Evolutionary conservation across 2,113 vertebrate species (phyloP).

Genomic region (Carassius auratus): DNA sequence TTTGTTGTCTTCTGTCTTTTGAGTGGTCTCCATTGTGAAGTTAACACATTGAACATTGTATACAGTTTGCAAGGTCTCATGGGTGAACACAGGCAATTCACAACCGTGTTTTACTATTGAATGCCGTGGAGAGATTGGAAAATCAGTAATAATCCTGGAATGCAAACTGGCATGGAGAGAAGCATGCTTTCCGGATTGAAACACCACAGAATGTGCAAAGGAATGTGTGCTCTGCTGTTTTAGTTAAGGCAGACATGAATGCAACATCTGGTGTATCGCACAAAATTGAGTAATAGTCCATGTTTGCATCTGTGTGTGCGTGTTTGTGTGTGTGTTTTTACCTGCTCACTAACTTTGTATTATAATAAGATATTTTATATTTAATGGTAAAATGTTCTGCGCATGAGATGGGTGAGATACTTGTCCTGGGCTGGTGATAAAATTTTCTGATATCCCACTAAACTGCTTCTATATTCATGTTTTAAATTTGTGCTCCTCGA

Average conservation of each 20-base stretch:
- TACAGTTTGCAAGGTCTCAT: not conserved
- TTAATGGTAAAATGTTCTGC: not conserved
- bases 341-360: constrained; percentile 49
- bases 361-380: constrained; percentile 25
- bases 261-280: constrained; percentile 31
- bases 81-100: constrained; percentile 28
- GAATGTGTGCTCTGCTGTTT: constrained; percentile 31
- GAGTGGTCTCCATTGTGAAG: constrained; percentile 22
- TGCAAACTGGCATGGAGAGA: constrained; percentile 65
- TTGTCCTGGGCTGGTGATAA: not conserved
- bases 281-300: constrained; percentile 29
- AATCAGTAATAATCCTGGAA: constrained; percentile 66
- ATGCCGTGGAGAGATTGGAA: constrained; percentile 59
- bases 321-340: constrained; percentile 13
- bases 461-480: constrained; percentile 14
- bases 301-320: constrained; percentile 29
- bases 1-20: constrained; percentile 35
- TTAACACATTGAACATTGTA: not conserved
- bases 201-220: constrained; percentile 45
- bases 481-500: not conserved
- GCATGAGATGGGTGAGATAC: not conserved
- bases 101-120: constrained; percentile 50
- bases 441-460: not conserved
- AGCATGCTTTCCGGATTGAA: constrained; percentile 62
- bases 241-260: constrained; percentile 45